phyloP scores from a whole-genome alignment of 2,797 vertebrate genomes.

The Falco cherrug region DNA sequence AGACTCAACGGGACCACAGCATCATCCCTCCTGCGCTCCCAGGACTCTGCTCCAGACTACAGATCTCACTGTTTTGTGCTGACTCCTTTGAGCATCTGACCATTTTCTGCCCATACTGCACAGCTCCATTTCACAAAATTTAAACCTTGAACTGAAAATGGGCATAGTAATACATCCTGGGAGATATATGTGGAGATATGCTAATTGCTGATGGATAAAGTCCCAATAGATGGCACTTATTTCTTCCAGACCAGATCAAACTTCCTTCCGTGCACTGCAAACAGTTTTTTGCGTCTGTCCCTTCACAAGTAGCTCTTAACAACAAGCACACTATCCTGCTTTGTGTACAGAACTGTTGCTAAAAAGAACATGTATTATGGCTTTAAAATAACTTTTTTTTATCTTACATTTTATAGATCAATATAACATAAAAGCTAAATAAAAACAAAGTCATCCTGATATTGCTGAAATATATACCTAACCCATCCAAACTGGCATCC shows the following conservation, averaged over 20 bases:
- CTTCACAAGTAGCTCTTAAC: not conserved
- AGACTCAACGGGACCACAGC: not conserved
- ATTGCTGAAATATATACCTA: not conserved
- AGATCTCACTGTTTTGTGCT: not conserved
- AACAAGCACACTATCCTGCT: not conserved
- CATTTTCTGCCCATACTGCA: not conserved
- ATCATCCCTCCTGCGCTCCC: not conserved
- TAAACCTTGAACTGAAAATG: not conserved
- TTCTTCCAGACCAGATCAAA: not conserved
- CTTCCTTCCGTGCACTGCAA: not conserved
- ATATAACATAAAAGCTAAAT: not conserved
- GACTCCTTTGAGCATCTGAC: not conserved
- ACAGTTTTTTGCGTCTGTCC: not conserved
- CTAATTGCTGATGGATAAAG: not conserved
- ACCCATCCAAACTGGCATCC: not conserved
- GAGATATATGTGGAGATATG: not conserved
- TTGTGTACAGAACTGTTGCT: not conserved
- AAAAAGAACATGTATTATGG: not conserved
- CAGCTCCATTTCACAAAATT: not conserved
- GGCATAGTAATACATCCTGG: not conserved
- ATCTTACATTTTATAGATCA: not conserved
- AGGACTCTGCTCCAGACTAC: not conserved
- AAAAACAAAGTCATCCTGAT: not conserved
- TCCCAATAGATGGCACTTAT: not conserved
- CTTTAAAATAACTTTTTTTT: not conserved